These are phyloP conservation scores for Microcebus griseorufus DNA, from an alignment of 2,113 vertebrate species.

Conservation along the genomic window DNA sequence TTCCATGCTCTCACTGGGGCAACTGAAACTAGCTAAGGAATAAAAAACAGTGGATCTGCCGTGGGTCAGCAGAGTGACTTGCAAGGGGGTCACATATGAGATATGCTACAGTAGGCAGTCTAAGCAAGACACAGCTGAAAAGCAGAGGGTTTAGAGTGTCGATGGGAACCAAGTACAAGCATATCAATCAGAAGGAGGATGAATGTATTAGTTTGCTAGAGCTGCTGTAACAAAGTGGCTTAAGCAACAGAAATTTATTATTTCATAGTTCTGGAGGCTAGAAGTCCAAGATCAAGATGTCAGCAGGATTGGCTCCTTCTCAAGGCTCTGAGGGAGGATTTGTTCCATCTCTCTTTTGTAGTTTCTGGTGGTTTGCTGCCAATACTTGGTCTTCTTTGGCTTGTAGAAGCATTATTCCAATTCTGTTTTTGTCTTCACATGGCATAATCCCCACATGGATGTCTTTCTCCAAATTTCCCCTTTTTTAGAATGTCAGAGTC, in stretches of 20 bases:
- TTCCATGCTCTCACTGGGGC: background rate
- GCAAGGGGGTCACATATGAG: background rate
- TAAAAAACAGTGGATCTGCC: background rate
- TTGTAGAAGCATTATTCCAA: background rate
- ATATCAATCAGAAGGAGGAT: background rate
- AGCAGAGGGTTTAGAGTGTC: background rate
- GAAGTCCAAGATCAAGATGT: background rate
- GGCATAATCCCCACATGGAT: background rate
- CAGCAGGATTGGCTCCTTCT: background rate
- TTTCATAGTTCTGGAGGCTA: background rate
- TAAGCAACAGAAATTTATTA: background rate
- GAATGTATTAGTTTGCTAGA: background rate
- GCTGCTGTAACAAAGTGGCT: background rate
- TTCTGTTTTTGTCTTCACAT: background rate
- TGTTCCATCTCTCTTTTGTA: background rate
- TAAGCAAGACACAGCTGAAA: background rate
- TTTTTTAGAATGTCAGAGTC: background rate
- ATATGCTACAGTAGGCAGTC: background rate
- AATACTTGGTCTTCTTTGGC: background rate
- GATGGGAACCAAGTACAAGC: background rate
- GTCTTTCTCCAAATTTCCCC: background rate
- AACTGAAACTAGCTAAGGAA: background rate
- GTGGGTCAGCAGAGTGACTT: background rate
- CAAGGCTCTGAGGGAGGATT: background rate
- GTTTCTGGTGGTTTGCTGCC: background rate